Evolutionary conservation across 2,113 vertebrate species (phyloP), one percentile per base, ranked within the genome.

Genomic region (Riparia riparia): DNA sequence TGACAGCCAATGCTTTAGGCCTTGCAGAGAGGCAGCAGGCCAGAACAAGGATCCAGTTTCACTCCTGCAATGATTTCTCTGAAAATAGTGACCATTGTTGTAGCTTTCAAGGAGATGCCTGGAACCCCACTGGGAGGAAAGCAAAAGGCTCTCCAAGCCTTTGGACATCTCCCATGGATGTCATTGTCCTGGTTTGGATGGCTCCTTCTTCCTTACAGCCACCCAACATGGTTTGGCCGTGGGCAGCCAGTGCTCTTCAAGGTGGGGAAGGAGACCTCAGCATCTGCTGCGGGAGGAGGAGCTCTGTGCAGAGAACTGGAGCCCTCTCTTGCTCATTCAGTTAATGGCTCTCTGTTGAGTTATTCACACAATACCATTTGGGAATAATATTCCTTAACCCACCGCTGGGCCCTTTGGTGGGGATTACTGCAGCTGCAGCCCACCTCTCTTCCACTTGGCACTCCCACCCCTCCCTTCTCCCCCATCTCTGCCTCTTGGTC

Each of bases 381-480:
- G 66, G 47, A 42, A 69, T 78, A 64, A 72, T 56, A 64, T 83
- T 63, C 72, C 41, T 88, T 51, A 81, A 37, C 51, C 37, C 41
- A 28, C 19, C 0, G 0, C 82, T 56, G 71, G 32, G 58, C 21
- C 28, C 45, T 86, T 54, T 1, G 17, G 53, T 73, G 79, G 61
- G 28, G 54, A 83, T 83, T 51, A 19, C 66, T 80, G 71, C 92
- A 95, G 74, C 64, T 94, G 68, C 68, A 78, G 34, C 28, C 32
- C 44, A 45, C 61, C 28, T 19, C 64, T 64, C n/a, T 61, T 50
- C 51, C 57, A 53, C 49, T 71, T 70, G 44, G 81, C 5, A 28
- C 45, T 84, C 44, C 32, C 4, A 3, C 42, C 31, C 34, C 63
- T 93, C 47, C 54, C 45, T 79, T 65, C 21, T 78, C 42, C 17